Evolutionary conservation across 2,888 invertebrate species (phyloP).

Genomic region (Drosophila recens): DNA sequence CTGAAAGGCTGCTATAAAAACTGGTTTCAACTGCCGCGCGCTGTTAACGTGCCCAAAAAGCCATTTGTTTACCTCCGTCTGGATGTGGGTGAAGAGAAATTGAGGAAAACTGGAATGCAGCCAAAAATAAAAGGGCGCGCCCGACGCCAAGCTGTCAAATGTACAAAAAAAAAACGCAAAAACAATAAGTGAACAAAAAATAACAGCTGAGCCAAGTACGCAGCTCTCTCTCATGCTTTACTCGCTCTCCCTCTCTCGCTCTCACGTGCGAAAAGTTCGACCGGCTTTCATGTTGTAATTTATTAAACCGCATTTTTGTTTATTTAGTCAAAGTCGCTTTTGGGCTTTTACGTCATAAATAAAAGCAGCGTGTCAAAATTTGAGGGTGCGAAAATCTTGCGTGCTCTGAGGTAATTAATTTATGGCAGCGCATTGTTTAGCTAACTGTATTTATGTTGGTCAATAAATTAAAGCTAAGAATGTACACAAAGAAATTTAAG

Average conservation of each 20-base stretch:
- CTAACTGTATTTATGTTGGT: slow-evolving; percentile 35
- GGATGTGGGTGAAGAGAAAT: slow-evolving; percentile 8
- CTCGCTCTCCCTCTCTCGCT: not conserved
- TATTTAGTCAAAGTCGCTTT: slow-evolving; percentile 43
- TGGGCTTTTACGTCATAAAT: slow-evolving; percentile 40
- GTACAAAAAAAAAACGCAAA: slow-evolving; percentile 17
- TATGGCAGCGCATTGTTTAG: slow-evolving; percentile 44
- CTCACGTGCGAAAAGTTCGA: not conserved
- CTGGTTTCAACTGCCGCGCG: not conserved
- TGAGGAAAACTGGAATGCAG: slow-evolving; percentile 21
- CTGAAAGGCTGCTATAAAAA: slow-evolving; percentile 66
- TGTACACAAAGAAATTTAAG: not conserved
- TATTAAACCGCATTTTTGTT: slow-evolving; percentile 57
- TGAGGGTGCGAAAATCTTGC: slow-evolving; percentile 49
- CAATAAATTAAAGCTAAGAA: slow-evolving; percentile 2
- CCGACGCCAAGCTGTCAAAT: slow-evolving; percentile 38
- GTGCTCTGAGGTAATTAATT: slow-evolving; percentile 65
- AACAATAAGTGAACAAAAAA: slow-evolving; percentile 11
- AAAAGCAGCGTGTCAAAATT: slow-evolving; percentile 34
- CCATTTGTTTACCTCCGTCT: slow-evolving; percentile 68
- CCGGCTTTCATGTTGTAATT: slow-evolving; percentile 61
- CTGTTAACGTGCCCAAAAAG: slow-evolving; percentile 45
- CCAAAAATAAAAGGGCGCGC: slow-evolving; percentile 34
- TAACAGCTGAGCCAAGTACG: slow-evolving; percentile 41
- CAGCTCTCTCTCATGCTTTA: slow-evolving; percentile 14